phyloP scores from a whole-genome alignment of 2,113 vertebrate species.

The Malurus elegans region DNA sequence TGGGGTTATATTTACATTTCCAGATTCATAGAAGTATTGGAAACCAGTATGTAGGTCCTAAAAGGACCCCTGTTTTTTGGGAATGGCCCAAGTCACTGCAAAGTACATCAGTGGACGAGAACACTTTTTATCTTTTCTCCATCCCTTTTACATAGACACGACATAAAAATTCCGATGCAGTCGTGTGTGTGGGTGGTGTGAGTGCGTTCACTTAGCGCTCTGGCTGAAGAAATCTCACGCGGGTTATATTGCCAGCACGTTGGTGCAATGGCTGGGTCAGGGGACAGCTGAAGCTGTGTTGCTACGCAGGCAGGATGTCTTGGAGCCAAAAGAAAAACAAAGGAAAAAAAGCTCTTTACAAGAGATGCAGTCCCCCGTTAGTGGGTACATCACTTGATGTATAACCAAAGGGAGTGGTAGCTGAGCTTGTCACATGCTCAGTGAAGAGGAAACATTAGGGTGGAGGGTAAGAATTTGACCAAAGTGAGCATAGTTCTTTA shows the following conservation, averaged over 20 bases:
- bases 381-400: not conserved
- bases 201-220: fast-evolving
- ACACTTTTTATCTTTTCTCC: not conserved
- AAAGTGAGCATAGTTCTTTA: not conserved
- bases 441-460: not conserved
- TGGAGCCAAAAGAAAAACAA: not conserved
- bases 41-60: not conserved
- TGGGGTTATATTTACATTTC: not conserved
- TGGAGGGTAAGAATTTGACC: not conserved
- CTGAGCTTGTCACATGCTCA: not conserved
- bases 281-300: not conserved
- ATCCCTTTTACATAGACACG: not conserved
- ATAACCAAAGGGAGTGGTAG: not conserved
- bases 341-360: not conserved
- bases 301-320: not conserved
- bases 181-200: not conserved
- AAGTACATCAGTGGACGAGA: not conserved
- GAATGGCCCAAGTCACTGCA: not conserved
- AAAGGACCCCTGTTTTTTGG: not conserved
- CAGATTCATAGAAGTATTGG: not conserved
- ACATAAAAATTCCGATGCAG: not conserved
- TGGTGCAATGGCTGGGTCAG: not conserved
- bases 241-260: not conserved
- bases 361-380: not conserved
- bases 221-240: not conserved